Evolutionary conservation across 64 coral and sea anemone genomes (phyloP).

Genomic region (Trachythela sp.): DNA sequence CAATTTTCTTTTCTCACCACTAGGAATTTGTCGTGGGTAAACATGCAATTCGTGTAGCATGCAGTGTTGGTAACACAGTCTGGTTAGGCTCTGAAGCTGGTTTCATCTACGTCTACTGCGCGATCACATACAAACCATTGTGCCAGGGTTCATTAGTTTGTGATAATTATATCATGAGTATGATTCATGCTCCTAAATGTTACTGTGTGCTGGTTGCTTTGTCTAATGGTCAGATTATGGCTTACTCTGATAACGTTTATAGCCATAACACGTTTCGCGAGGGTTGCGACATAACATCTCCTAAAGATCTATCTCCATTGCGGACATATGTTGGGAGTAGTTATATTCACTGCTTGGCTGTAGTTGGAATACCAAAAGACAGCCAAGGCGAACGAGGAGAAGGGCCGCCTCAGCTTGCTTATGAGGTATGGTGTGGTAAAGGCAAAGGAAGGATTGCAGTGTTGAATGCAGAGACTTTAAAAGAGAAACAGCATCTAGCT

Average conservation of each 20-base stretch:
- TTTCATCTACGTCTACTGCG: constrained; percentile 72
- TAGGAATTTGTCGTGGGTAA: constrained; percentile 76
- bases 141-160: constrained; percentile 65
- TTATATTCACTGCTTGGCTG: background rate
- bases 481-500: constrained; percentile 59
- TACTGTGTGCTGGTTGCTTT: constrained; percentile 87
- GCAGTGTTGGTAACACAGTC: constrained; percentile 91
- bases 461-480: constrained; percentile 72
- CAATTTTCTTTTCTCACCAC: background rate
- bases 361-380: background rate
- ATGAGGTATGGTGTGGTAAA: constrained; percentile 80
- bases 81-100: constrained; percentile 92
- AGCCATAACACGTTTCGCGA: constrained; percentile 68
- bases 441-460: constrained; percentile 75
- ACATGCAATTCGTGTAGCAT: constrained; percentile 68
- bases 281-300: background rate
- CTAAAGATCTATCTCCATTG: background rate
- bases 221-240: constrained; percentile 67
- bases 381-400: background rate
- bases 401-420: background rate
- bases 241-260: constrained; percentile 86
- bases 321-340: background rate
- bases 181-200: constrained; percentile 78
- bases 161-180: constrained; percentile 75
- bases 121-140: constrained; percentile 70